Conservation (phyloP, 2,797 vertebrate genomes). For the Leuciscus waleckii region DNA sequence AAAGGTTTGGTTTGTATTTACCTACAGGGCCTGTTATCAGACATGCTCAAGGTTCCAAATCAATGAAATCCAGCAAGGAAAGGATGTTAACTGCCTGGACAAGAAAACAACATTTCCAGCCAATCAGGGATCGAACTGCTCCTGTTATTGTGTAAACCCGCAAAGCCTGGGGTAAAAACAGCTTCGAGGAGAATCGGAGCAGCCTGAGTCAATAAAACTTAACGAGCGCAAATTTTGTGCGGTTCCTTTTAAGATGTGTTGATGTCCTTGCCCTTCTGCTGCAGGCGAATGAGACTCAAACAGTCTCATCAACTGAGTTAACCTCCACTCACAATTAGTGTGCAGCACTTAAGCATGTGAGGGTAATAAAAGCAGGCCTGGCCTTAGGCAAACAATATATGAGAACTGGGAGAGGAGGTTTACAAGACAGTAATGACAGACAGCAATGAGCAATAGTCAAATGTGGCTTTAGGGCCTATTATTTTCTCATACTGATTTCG, state of each 20-base stretch:
- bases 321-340: slow-evolving; percentile 47
- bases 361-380: slow-evolving; percentile 35
- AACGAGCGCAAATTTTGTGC: slow-evolving; percentile 41
- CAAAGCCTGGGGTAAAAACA: slow-evolving; percentile 18
- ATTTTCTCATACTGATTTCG: slow-evolving; percentile 19
- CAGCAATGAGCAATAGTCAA: slow-evolving; percentile 32
- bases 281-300: slow-evolving; percentile 23
- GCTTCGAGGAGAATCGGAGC: slow-evolving; percentile 16
- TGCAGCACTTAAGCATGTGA: slow-evolving; percentile 11
- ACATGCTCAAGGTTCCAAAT: slow-evolving; percentile 32
- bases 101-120: neutral
- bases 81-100: slow-evolving; percentile 22
- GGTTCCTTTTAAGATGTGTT: slow-evolving; percentile 33
- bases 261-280: slow-evolving; percentile 44
- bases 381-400: slow-evolving; percentile 43
- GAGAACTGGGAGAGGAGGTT: slow-evolving; percentile 32
- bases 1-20: slow-evolving; percentile 43
- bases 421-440: slow-evolving; percentile 38
- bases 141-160: neutral
- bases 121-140: neutral
- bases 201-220: slow-evolving; percentile 42
- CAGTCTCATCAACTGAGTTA: slow-evolving; percentile 34
- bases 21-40: slow-evolving; percentile 42
- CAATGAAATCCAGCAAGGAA: slow-evolving; percentile 28
- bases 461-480: slow-evolving; percentile 15